Evolutionary conservation across 2,797 vertebrate species (phyloP).

Genomic region (Ceyx erithaca): DNA sequence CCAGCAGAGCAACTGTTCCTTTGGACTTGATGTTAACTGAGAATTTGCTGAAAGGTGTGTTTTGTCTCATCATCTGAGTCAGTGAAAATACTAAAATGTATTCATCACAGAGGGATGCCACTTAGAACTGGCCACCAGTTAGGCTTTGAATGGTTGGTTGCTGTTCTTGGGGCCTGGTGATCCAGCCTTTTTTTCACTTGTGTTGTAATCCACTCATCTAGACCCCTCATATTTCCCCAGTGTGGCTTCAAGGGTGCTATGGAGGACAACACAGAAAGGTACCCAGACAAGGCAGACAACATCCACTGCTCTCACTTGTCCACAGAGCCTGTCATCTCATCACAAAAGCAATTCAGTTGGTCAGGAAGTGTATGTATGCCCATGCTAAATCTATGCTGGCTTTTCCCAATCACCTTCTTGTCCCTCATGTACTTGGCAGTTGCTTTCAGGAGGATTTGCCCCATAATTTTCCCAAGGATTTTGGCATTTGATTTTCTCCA

Average conservation of each 20-base stretch:
- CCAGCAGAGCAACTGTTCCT: background rate
- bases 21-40: background rate
- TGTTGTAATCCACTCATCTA: background rate
- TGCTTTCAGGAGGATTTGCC: background rate
- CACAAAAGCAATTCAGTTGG: background rate
- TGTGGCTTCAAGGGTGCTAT: background rate
- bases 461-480: accelerated
- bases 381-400: background rate
- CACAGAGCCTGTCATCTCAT: background rate
- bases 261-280: background rate
- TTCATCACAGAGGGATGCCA: background rate
- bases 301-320: background rate
- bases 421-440: background rate
- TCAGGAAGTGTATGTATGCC: background rate
- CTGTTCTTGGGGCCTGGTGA: accelerated
- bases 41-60: background rate
- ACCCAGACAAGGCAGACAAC: background rate
- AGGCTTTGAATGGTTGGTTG: background rate
- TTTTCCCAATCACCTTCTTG: background rate
- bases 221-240: background rate
- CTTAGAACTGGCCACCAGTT: background rate
- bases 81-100: background rate
- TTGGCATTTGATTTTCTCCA: background rate
- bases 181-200: background rate
- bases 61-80: background rate